Evolutionary conservation across 1,140 invertebrate genomes (phyloP).

Genomic region (Chelonus insularis): DNA sequence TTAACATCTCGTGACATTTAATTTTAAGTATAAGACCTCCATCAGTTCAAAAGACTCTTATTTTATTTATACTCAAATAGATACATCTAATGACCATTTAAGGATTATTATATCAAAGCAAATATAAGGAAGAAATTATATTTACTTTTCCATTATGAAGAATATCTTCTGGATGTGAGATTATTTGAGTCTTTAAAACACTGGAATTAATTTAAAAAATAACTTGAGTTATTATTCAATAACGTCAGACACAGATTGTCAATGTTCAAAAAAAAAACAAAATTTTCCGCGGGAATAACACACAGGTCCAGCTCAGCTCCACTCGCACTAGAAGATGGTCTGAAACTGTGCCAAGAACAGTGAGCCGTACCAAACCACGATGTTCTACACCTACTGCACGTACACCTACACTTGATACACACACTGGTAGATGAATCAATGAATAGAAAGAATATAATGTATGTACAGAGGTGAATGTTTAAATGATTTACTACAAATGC

Average conservation of each 20-base stretch:
- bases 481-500: background rate
- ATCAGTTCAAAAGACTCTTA: too few relatives aligned
- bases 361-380: slow-evolving; percentile 29
- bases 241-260: background rate
- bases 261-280: slow-evolving; percentile 5
- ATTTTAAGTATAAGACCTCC: too few relatives aligned
- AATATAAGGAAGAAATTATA: too few relatives aligned
- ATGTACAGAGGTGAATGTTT: background rate
- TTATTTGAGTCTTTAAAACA: background rate
- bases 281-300: background rate
- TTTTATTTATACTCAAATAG: too few relatives aligned
- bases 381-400: slow-evolving; percentile 25
- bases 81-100: too few relatives aligned
- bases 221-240: slow-evolving; percentile 1
- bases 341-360: slow-evolving; percentile 55
- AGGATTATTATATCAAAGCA: too few relatives aligned
- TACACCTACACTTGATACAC: slow-evolving; percentile 3
- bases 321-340: slow-evolving; percentile 48
- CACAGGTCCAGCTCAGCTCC: slow-evolving; percentile 37
- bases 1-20: too few relatives aligned
- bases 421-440: background rate
- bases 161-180: too few relatives aligned
- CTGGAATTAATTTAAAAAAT: too few relatives aligned
- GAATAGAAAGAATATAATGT: background rate
- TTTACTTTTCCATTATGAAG: background rate